These are phyloP conservation scores for Notarius lentiginosus DNA, from an alignment of 2,113 vertebrate genomes.

Conservation along the genomic window DNA sequence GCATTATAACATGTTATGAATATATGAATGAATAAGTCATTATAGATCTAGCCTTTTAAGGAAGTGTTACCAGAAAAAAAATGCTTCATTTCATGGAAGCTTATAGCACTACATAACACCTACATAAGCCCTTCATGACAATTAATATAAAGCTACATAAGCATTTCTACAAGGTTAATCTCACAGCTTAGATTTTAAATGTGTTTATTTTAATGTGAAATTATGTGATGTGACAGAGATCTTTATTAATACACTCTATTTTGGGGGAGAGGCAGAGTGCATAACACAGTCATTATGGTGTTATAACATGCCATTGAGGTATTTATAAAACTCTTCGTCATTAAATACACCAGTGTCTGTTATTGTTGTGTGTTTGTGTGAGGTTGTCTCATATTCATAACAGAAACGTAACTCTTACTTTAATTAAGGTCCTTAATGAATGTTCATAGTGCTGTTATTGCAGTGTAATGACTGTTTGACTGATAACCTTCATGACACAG, in stretches of 20 bases:
- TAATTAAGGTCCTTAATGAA: no score
- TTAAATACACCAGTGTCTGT: background rate
- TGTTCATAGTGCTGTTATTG: no score
- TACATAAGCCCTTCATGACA: background rate
- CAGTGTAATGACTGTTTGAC: no score
- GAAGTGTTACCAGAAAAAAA: no score
- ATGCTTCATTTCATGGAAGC: no score
- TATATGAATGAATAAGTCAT: background rate
- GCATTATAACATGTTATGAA: background rate
- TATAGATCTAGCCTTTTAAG: no score
- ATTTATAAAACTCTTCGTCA: background rate
- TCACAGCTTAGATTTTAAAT: background rate
- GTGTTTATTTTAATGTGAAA: background rate
- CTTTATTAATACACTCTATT: background rate
- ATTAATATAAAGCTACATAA: background rate
- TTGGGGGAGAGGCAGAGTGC: background rate
- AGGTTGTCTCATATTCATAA: no score
- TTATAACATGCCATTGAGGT: background rate
- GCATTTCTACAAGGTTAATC: background rate
- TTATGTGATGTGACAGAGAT: background rate
- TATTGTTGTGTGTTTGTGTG: no score
- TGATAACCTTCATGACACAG: no score
- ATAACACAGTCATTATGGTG: background rate
- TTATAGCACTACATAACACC: background rate
- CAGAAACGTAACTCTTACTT: no score